Conservation (phyloP, 2,113 vertebrate species). For the Todiramphus saurophagus region DNA sequence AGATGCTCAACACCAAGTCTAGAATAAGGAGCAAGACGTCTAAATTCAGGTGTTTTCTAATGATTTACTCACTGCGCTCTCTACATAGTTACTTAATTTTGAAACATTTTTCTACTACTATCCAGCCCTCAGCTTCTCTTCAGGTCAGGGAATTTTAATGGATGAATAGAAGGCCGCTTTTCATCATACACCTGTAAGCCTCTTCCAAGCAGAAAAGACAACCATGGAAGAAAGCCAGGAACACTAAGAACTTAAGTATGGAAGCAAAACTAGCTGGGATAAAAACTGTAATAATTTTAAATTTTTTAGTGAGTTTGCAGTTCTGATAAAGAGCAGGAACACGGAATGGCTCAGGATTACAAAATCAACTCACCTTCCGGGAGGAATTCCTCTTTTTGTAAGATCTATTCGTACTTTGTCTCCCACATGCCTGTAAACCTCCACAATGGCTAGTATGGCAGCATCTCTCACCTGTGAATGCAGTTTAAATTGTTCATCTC, state of each 20-base stretch:
- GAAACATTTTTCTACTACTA: background rate
- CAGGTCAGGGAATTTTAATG: background rate
- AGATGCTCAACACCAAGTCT: background rate
- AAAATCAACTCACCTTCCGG: slow-evolving; percentile 83
- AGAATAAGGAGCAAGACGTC: background rate
- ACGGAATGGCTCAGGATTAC: background rate
- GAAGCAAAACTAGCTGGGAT: background rate
- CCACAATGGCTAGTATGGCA: slow-evolving; percentile 84
- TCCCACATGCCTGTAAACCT: slow-evolving; percentile 91
- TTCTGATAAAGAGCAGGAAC: background rate
- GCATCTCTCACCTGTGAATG: slow-evolving; percentile 88
- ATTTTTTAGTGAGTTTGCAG: background rate
- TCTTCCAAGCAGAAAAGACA: background rate
- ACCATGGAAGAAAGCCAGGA: background rate
- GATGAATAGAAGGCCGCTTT: background rate
- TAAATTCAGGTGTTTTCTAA: background rate
- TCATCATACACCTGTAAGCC: background rate
- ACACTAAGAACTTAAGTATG: background rate
- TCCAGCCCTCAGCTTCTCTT: background rate
- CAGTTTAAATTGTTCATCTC: background rate
- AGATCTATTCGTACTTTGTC: slow-evolving; percentile 88
- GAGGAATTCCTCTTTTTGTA: slow-evolving; percentile 85
- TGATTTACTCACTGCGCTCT: background rate
- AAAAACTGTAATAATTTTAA: background rate
- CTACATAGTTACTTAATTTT: background rate